Evolutionary conservation across 2,797 vertebrate genomes (phyloP).

Genomic region (Pangasius mekongensis): DNA sequence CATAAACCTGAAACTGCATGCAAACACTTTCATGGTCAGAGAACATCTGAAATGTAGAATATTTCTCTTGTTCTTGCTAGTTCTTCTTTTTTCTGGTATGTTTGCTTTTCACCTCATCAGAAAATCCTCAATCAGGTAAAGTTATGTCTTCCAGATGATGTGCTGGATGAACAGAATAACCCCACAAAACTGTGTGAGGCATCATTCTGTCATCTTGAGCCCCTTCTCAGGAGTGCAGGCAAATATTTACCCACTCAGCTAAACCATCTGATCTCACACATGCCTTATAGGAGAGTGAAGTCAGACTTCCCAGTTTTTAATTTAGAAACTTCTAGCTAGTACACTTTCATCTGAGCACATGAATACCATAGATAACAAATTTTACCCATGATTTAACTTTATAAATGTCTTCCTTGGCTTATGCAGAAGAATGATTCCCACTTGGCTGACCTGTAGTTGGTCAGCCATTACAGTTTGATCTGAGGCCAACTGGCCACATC

Average conservation of each 20-base stretch:
- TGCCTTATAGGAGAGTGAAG: conserved; percentile 46
- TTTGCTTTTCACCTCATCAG: conserved; percentile 41
- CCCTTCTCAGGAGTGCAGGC: conserved; percentile 44
- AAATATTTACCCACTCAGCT: conserved; percentile 51
- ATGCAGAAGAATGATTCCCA: neutral
- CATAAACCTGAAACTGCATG: conserved; percentile 21
- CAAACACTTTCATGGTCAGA: conserved; percentile 44
- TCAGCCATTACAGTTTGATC: conserved; percentile 17
- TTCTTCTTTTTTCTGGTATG: conserved; percentile 55
- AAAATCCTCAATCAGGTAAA: conserved; percentile 56
- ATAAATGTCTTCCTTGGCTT: conserved; percentile 2
- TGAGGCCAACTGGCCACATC: conserved; percentile 15
- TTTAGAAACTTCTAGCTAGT: conserved; percentile 15
- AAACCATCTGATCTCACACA: conserved; percentile 45
- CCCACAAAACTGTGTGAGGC: conserved; percentile 49
- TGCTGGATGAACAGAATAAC: conserved; percentile 36
- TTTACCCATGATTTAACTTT: conserved; percentile 5
- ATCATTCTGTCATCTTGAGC: conserved; percentile 48
- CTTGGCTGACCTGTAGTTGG: neutral
- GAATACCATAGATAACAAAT: neutral
- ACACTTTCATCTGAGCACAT: neutral
- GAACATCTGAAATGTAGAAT: conserved; percentile 32
- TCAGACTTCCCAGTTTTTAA: conserved; percentile 17
- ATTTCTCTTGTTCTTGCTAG: conserved; percentile 58
- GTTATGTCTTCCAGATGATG: conserved; percentile 69